Conservation (phyloP, 2,888 invertebrate genomes). For the Rotaria socialis region DNA sequence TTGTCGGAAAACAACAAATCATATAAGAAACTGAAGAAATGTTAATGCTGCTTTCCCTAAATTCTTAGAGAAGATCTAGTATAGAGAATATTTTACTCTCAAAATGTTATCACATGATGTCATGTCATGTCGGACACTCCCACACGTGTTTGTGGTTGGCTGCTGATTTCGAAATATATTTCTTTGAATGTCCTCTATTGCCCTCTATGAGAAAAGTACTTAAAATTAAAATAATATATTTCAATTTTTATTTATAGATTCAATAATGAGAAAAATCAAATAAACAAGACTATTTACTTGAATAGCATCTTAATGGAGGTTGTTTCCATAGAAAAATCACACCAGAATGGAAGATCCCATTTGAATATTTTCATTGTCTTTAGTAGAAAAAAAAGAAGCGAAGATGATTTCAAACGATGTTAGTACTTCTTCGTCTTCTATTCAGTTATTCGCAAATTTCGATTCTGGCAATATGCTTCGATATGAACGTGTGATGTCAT, state of each 20-base stretch:
- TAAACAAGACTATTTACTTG: too few species aligned
- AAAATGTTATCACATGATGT: neutral
- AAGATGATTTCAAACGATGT: constrained; percentile 19
- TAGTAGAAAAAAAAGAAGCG: neutral
- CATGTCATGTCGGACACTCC: neutral
- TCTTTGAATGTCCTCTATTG: neutral
- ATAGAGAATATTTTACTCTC: neutral
- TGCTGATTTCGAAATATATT: neutral
- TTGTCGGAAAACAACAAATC: neutral
- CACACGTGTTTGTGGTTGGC: neutral
- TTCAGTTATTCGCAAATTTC: constrained; percentile 44
- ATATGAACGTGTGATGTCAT: constrained; percentile 40
- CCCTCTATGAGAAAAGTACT: neutral
- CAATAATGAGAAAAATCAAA: neutral
- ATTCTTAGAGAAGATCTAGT: neutral
- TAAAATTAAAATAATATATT: neutral
- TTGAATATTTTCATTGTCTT: neutral
- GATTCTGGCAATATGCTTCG: constrained; percentile 46
- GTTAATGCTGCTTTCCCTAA: neutral
- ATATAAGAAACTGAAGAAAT: neutral
- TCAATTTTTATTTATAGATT: neutral
- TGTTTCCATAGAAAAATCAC: neutral
- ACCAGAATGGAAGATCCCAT: neutral
- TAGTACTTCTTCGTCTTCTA: neutral
- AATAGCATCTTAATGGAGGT: neutral